Evolutionary conservation across 2,888 invertebrate genomes (phyloP), one percentile per base, ranked within the genome.

Genomic region (Oscheius sp.): DNA sequence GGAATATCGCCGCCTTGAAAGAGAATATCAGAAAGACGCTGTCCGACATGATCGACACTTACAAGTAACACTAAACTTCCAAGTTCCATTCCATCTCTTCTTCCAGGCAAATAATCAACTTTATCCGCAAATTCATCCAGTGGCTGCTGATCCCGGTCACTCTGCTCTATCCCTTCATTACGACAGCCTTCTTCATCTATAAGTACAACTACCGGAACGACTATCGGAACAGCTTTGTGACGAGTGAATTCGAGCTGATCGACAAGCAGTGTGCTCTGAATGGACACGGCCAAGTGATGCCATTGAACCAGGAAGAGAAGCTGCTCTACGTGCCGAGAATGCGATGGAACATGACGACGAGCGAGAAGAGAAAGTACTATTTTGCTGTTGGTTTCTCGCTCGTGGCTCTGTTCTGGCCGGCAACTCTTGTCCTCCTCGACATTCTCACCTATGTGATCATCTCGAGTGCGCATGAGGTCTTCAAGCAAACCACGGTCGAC

Each of bases 181-280:
- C 66, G 59, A 76, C 83, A 0, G 70, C 76, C 32, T 59, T 60
- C 9, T 82, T 82, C 70, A 76, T 81, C 35, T 82, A 83, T 75
- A 75, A 72, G 13, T 83, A 68, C 75, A 82, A 80, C 55, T 80
- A 78, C 58, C 75, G 74, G 7, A 82, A 83, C 37, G 79, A 82
- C 35, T 83, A 74, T 29, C 79, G 85, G 42, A 87, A 87, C 57
- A 62, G 53, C 35, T 84, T 78, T 53, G 57, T 87, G 5, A 84
- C 80, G 1, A 42, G 73, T 2, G 84, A 84, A 55, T 84, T 87
- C 51, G 63, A 78, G 51, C 77, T 75, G 65, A 82, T 87, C 62
- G 85, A 87, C 72, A 57, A 72, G 62, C 77, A 80, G 57, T 80
- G 84, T 59, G 79, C 79, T n/a, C 68, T 78, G 47, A 74, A 76